Conservation (phyloP, 2,113 vertebrate genomes). For the Takifugu bimaculatus region DNA sequence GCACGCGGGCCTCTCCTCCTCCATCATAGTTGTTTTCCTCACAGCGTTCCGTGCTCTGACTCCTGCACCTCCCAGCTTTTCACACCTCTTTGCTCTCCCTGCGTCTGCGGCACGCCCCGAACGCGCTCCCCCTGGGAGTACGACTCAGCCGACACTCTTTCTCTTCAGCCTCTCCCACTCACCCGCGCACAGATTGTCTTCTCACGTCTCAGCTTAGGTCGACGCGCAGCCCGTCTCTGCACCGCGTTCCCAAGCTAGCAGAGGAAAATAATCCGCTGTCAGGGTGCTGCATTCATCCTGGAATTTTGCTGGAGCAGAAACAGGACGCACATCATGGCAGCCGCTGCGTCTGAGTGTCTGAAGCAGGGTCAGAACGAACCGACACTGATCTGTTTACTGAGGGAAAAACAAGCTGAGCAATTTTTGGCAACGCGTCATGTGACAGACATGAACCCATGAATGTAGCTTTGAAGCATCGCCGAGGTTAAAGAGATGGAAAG, state of each 20-base stretch:
- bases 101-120: slow-evolving; percentile 17
- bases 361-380: too few species aligned
- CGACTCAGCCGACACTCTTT: slow-evolving; percentile 14
- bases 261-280: slow-evolving; percentile 44
- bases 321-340: too few species aligned
- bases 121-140: slow-evolving; percentile 32
- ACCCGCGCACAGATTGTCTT: not conserved
- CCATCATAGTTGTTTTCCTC: slow-evolving; percentile 50
- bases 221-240: not conserved
- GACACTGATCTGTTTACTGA: too few species aligned
- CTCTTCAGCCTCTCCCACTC: slow-evolving; percentile 4
- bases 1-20: slow-evolving; percentile 20
- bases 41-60: slow-evolving; percentile 34
- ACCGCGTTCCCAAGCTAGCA: slow-evolving; percentile 18
- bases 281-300: slow-evolving; percentile 17
- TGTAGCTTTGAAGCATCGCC: too few species aligned
- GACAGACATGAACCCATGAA: too few species aligned
- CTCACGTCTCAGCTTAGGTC: not conserved
- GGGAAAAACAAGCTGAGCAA: too few species aligned
- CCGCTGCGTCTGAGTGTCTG: too few species aligned
- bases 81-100: not conserved
- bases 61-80: not conserved
- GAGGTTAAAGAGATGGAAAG: too few species aligned
- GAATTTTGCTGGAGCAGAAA: not conserved
- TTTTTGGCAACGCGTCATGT: too few species aligned